These are phyloP conservation scores for Amphiura filiformis DNA, from an alignment of 35 echinoderm and acorn worm species.

Conservation along the genomic window DNA sequence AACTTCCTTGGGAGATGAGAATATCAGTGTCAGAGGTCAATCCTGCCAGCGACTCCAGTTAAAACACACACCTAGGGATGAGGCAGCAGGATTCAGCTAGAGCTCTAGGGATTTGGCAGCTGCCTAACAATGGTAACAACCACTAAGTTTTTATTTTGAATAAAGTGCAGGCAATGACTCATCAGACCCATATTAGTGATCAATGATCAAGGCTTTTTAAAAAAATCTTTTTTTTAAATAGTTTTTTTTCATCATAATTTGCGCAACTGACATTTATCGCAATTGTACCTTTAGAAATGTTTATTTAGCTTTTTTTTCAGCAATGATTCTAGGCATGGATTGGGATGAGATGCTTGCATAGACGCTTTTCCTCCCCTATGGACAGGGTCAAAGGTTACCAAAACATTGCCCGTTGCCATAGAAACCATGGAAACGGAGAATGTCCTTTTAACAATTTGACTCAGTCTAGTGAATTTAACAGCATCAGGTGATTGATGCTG, in stretches of 20 bases:
- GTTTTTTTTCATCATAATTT: too few relatives aligned
- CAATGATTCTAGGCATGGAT: constrained; percentile 11
- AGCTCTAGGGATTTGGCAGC: not conserved
- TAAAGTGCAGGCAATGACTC: not conserved
- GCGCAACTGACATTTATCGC: constrained; percentile 10
- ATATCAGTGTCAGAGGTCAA: not conserved
- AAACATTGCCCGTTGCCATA: not conserved
- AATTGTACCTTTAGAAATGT: constrained; percentile 16
- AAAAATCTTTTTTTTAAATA: not conserved
- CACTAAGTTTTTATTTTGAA: not conserved
- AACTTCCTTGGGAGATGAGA: not conserved
- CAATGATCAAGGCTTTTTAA: constrained; percentile 24
- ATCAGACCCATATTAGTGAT: not conserved
- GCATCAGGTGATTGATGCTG: constrained; percentile 3
- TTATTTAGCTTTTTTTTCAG: constrained; percentile 17
- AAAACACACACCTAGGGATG: not conserved
- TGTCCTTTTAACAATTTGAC: not conserved
- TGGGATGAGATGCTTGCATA: constrained; percentile 47
- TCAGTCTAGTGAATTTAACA: not conserved
- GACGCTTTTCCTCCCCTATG: constrained; percentile 18
- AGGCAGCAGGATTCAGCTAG: not conserved
- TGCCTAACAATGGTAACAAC: not conserved
- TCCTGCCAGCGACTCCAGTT: not conserved
- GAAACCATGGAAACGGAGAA: not conserved
- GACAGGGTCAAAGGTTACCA: not conserved